Evolutionary conservation across 2,888 invertebrate genomes (phyloP), one percentile per base, ranked within the genome.

Genomic region (Dicranocentrus wangi): DNA sequence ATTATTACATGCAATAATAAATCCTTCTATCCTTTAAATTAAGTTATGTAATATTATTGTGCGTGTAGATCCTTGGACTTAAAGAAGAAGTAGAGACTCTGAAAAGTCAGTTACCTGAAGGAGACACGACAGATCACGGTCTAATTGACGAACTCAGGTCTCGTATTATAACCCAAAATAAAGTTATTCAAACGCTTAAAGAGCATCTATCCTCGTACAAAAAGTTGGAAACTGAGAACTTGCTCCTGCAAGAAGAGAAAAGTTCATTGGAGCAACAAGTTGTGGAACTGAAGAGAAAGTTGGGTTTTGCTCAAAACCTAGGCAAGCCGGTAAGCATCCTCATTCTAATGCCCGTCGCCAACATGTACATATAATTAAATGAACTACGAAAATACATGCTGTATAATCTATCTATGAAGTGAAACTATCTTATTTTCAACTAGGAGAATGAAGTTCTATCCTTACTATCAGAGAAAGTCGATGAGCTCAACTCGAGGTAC

Each of bases 381-480:
- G n/a, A n/a, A n/a, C n/a, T n/a, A n/a, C n/a, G n/a, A n/a, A n/a
- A n/a, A n/a, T n/a, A n/a, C n/a, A n/a, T n/a, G n/a, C n/a, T n/a
- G n/a, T n/a, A n/a, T n/a, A n/a, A n/a, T n/a, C n/a, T n/a, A n/a
- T n/a, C n/a, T n/a, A n/a, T n/a, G n/a, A n/a, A n/a, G n/a, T n/a
- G n/a, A n/a, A n/a, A n/a, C n/a, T n/a, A n/a, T n/a, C n/a, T n/a
- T 39, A 39, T 39, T 39, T 76, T 7, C 23, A 47, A 51, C 39
- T 47, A 85, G 85, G 85, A 84, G 43, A 78, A 82, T 19, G 83
- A 85, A 72, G 81, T 85, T 27, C 61, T 85, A 39, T 70, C 66
- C 10, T 39, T 82, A 17, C 66, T 85, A n/a, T 66, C 82, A 1
- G 82, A 83, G 32, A 85, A 84, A 81, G 83, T 85, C 2, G 84